These are phyloP conservation scores for Hippasteria phrygiana DNA, from an alignment of 53 echinoderm and acorn worm genomes.

Conservation along the genomic window DNA sequence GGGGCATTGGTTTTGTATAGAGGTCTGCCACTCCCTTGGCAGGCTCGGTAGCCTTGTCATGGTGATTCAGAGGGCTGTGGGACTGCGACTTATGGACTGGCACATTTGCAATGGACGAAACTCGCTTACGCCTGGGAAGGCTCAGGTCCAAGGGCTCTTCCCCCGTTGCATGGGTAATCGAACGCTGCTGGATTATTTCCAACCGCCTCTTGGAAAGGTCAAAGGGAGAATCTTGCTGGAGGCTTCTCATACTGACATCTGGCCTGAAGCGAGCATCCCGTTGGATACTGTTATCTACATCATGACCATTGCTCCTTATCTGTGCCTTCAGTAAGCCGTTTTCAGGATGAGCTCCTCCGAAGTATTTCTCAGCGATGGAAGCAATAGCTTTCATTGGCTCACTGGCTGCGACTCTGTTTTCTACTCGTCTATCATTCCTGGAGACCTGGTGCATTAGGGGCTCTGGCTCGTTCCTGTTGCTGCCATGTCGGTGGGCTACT, in stretches of 20 bases:
- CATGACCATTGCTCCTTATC: constrained; percentile 32
- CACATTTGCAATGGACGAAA: constrained; percentile 20
- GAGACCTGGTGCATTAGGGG: not conserved
- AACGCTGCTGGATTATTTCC: constrained; percentile 19
- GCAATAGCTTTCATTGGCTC: constrained; percentile 92
- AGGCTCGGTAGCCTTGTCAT: constrained; percentile 34
- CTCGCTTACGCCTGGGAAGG: constrained; percentile 66
- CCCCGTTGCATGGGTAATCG: constrained; percentile 20
- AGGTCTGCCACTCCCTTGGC: constrained; percentile 60
- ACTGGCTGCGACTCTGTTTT: constrained; percentile 65
- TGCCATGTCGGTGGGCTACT: constrained; percentile 50
- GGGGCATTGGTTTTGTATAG: constrained; percentile 76
- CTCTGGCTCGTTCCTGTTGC: constrained; percentile 44
- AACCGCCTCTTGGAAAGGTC: constrained; percentile 71
- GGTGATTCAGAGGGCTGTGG: constrained; percentile 45
- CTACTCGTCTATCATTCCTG: constrained; percentile 28
- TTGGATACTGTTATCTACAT: constrained; percentile 3
- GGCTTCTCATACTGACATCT: not conserved
- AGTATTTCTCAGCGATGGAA: constrained; percentile 85
- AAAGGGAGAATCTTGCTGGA: constrained; percentile 71
- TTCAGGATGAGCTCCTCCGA: constrained; percentile 65
- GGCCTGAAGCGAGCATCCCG: constrained; percentile 6
- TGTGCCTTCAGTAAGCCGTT: constrained; percentile 63
- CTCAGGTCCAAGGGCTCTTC: constrained; percentile 95
- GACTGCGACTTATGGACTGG: constrained; percentile 60